Evolutionary conservation across 1,140 invertebrate species (phyloP).

Genomic region (Drosophila oshimai): DNA sequence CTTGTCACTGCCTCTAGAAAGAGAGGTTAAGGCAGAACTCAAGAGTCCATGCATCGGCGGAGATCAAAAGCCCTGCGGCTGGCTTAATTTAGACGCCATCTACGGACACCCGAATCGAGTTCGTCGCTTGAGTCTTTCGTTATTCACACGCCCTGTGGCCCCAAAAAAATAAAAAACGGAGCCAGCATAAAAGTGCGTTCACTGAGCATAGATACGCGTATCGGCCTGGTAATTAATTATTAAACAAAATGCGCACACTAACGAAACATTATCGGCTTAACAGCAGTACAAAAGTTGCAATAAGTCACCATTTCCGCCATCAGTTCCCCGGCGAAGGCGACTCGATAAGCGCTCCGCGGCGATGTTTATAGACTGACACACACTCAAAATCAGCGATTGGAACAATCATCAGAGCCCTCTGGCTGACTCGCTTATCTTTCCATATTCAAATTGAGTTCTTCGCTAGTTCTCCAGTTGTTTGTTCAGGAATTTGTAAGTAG

Average conservation of each 20-base stretch:
- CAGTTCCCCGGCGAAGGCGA: constrained; percentile 33
- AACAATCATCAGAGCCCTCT: constrained; percentile 66
- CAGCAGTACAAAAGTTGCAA: constrained; percentile 41
- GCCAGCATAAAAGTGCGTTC: constrained; percentile 47
- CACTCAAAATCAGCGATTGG: constrained; percentile 75
- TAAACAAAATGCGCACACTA: constrained; percentile 36
- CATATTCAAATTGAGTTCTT: constrained; percentile 70
- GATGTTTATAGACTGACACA: constrained; percentile 60
- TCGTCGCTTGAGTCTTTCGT: constrained; percentile 69
- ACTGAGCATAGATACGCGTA: constrained; percentile 22
- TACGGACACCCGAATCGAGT: constrained; percentile 41
- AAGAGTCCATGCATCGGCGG: constrained; percentile 53
- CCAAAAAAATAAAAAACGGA: not conserved
- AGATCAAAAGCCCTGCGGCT: constrained; percentile 55
- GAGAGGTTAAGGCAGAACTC: too few relatives aligned
- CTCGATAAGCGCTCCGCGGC: constrained; percentile 46
- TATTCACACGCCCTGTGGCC: constrained; percentile 20
- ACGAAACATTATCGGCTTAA: constrained; percentile 9
- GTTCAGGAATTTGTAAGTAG: constrained; percentile 62
- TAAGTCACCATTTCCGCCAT: constrained; percentile 77
- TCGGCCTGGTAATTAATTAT: constrained; percentile 46
- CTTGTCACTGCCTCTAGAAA: constrained; percentile 61
- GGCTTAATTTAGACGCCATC: constrained; percentile 74
- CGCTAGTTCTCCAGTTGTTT: constrained; percentile 7
- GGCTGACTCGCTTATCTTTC: constrained; percentile 54